Base-by-base conservation (phyloP, 1,140 invertebrate species). In the Pogonomyrmex barbatus region DNA sequence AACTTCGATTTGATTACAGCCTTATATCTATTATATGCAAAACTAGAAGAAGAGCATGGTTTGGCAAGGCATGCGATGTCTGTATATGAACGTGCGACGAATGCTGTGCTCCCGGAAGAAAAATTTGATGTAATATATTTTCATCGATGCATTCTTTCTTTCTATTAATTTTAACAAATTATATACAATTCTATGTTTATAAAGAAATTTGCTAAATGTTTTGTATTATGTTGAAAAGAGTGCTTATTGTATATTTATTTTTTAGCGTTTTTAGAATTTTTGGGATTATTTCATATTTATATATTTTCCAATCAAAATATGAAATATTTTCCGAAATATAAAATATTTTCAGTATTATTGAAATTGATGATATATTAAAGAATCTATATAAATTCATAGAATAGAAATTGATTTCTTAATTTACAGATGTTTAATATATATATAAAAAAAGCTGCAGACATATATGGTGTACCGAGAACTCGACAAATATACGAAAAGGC, bases 401-500 rank as follows among this genome's bases (percentile, higher is more conserved):
- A 30, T 45, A 14, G 70, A 17, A 70, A 73, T 76, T 71, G 36
- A 70, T 81, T 76, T 79, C 36, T 36, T 52, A 39, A 67, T 79
- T 95, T 95, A 45, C 91, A 97, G 96, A 98, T 99, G 96, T 99
- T 98, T 94, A 99, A 99, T 94, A 99, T 99, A 90, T 99, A 99
- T 92, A 98, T 99, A 54, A 99, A 99, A 94, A 98, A 99, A 95
- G 99, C 99, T 42, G 98, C 98, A 1, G 98, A 99, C 94, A 98
- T 99, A 88, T 99, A 99, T 96, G 99, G 99, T 42, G 97, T 99
- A 0, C 99, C 99, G 0, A 98, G 99, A 93, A 99, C 99, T 2
- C 95, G 99, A 60, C 97, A 98, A 94, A 99, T 99, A 91, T 99
- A 99, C 95, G 98, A 99, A 94, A 98, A 99, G 95, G 99, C 99